Percentiles rank a stretch among this genome's conserved stretches.
phyloP scores from a whole-genome alignment of 2,113 vertebrate genomes.

The Agelaius phoeniceus region DNA sequence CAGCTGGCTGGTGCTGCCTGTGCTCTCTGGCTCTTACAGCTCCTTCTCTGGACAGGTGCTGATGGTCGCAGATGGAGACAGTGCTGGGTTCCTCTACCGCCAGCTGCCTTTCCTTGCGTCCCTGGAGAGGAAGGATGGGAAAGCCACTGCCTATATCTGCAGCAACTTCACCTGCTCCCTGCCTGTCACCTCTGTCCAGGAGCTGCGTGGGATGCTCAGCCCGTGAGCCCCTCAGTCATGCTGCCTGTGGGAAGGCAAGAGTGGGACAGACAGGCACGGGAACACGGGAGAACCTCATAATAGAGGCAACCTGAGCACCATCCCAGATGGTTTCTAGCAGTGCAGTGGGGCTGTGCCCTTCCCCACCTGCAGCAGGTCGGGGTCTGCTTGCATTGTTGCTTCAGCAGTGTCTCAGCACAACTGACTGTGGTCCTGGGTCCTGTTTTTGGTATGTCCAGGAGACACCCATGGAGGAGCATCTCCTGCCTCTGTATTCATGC shows the following conservation, averaged over 20 bases:
- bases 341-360: not conserved
- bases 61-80: constrained; percentile 81
- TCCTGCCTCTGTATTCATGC: accelerated
- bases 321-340: not conserved
- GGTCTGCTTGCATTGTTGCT: not conserved
- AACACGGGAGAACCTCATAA: accelerated
- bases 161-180: constrained; percentile 87
- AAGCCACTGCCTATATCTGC: constrained; percentile 87
- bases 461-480: not conserved
- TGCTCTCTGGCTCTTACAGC: not conserved
- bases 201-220: constrained; percentile 81
- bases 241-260: not conserved
- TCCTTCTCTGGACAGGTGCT: constrained; percentile 79
- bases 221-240: not conserved
- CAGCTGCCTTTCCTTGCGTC: constrained; percentile 83
- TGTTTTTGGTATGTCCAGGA: not conserved
- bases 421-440: not conserved
- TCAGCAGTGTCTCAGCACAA: not conserved
- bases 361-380: not conserved
- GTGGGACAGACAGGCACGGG: not conserved
- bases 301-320: not conserved
- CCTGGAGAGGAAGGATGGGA: constrained; percentile 76
- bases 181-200: constrained; percentile 84
- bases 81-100: constrained; percentile 80
- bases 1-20: not conserved